Evolutionary conservation across 2,888 invertebrate species (phyloP), one percentile per base, ranked within the genome.

Genomic region (Pseudococcus jackbeardsleyi): DNA sequence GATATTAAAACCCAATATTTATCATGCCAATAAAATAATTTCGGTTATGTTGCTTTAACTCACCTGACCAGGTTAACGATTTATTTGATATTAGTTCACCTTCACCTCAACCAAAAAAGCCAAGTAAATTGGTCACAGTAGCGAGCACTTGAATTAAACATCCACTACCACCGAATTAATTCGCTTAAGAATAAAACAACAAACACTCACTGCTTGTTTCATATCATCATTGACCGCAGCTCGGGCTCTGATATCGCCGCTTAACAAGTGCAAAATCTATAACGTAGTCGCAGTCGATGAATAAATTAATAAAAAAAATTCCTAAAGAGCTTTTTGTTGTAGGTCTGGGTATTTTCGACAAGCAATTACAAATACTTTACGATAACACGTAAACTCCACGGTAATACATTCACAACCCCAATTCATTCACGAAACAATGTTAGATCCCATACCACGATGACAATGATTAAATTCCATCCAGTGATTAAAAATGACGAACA

Each of bases 211-310:
- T 85, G 85, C 85, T 85, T 64, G 19, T 72, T 68, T 84, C 88
- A 88, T 88, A 9, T 77, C 77, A 42, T 85, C 88, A 50, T 85
- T 88, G 88, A 50, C 46, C 17, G 12, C 50, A 77, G 88, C 84
- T 88, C 88, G 88, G 33, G 26, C 68, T 85, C 72, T 72, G 85
- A 72, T 85, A 33, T 88, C 68, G 22, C 88, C 88, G 72, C 88
- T 88, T 88, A 88, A 84, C 68, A 88, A 85, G 26, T 88, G 85
- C 88, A 88, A 88, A 72, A 88, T 88, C 88, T 88, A 88, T 84
- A 85, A 77, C 15, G 85, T 85, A 84, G 85, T 50, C 15, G 85
- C 77, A 84, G 85, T 50, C 15, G 46, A 85, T 15, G 50, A 64
- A 64, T 54, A 84, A 88, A 59, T 84, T 42, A 46, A 50, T 26